Evolutionary conservation across 1,140 invertebrate genomes (phyloP).

Genomic region (Diplogasteroides magnus): DNA sequence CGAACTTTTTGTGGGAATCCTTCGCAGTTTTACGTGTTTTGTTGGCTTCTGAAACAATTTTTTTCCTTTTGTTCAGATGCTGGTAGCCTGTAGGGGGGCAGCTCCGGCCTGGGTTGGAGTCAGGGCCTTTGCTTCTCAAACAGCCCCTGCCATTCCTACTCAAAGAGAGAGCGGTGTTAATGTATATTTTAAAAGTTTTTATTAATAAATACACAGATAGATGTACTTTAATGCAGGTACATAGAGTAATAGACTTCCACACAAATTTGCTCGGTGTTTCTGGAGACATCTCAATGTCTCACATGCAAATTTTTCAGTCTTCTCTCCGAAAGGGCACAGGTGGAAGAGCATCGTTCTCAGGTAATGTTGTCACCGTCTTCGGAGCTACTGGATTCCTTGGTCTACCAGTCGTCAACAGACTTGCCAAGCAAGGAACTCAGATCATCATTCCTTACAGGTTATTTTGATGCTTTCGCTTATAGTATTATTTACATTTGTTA

Average conservation of each 20-base stretch:
- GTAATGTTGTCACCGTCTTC: conserved; percentile 92
- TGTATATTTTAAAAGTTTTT: neutral
- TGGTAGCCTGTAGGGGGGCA: neutral
- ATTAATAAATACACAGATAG: neutral
- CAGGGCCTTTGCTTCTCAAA: neutral
- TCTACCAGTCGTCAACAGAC: conserved; percentile 73
- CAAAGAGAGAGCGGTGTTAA: neutral
- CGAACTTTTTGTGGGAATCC: no score
- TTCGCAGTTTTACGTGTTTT: no score
- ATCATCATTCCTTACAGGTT: conserved; percentile 84
- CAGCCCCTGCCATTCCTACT: neutral
- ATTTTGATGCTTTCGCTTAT: conserved; percentile 17
- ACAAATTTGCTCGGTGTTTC: no score
- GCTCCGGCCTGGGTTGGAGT: neutral
- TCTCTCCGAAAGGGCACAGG: conserved; percentile 59
- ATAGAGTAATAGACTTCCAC: no score
- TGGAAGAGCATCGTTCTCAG: conserved; percentile 89
- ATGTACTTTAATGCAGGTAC: no score
- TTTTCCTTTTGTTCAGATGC: neutral
- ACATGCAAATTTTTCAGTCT: neutral
- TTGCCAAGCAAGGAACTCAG: conserved; percentile 68
- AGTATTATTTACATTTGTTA: neutral
- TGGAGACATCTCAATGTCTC: no score
- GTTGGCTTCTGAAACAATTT: no score
- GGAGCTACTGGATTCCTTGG: conserved; percentile 84